Evolutionary conservation across 2,888 invertebrate genomes (phyloP).

Genomic region (Tenthredo amoena): DNA sequence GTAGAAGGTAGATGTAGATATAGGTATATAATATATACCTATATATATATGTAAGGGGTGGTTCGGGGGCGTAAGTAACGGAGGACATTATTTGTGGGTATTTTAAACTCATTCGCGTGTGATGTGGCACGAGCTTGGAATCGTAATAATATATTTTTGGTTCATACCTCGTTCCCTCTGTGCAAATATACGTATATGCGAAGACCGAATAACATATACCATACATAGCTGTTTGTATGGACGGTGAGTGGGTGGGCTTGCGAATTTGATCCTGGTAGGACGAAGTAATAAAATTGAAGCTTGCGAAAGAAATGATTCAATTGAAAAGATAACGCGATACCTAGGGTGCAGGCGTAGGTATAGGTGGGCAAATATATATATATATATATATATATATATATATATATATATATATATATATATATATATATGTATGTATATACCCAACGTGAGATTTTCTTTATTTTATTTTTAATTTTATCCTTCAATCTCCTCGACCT

Average conservation of each 20-base stretch:
- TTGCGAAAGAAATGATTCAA: constrained; percentile 26
- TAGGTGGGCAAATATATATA: background rate
- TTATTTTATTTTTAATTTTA: constrained; percentile 51
- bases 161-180: constrained; percentile 24
- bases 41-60: background rate
- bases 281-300: background rate
- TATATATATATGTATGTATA: background rate
- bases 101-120: constrained; percentile 57
- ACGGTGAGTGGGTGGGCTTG: background rate
- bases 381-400: background rate
- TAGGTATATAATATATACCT: background rate
- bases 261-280: background rate
- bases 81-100: constrained; percentile 57
- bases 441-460: background rate
- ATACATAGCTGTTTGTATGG: background rate
- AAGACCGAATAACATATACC: background rate
- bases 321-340: background rate
- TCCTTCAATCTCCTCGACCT: constrained; percentile 57
- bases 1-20: constrained; percentile 54
- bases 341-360: background rate
- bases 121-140: constrained; percentile 41
- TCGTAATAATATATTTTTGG: constrained; percentile 40
- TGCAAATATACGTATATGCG: constrained; percentile 8
- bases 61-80: constrained; percentile 32
- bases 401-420: background rate